Percentiles rank a stretch among this genome's conserved stretches.
Conservation (phyloP, 1,140 invertebrate genomes). For the Drosophila biarmipes region DNA sequence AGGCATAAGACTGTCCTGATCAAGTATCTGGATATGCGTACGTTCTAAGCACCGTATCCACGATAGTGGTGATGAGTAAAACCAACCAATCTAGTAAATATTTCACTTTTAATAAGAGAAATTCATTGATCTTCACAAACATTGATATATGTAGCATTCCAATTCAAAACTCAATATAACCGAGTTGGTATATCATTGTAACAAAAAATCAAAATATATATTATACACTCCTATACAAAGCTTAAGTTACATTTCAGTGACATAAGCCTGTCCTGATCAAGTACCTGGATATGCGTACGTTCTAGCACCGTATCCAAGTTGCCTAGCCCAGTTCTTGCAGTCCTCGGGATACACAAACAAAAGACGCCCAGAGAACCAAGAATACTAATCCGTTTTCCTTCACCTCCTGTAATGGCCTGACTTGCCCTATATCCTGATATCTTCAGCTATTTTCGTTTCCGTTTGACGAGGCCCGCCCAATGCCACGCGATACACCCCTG, state of each 20-base stretch:
- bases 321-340: not conserved
- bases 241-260: not conserved
- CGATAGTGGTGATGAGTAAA: too few species aligned
- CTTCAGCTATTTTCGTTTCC: slow-evolving; percentile 54
- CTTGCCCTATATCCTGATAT: slow-evolving; percentile 46
- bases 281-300: not conserved
- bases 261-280: not conserved
- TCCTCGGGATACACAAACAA: slow-evolving; percentile 12
- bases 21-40: not conserved
- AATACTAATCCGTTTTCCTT: slow-evolving; percentile 23
- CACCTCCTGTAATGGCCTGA: slow-evolving; percentile 19
- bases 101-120: too few species aligned
- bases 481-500: slow-evolving; percentile 47
- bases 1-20: not conserved
- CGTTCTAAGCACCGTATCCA: not conserved
- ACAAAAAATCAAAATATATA: too few species aligned
- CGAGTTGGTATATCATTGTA: too few species aligned
- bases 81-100: too few species aligned
- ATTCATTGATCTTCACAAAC: too few species aligned
- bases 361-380: slow-evolving; percentile 16
- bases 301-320: not conserved
- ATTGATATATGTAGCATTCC: too few species aligned
- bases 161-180: too few species aligned
- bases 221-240: too few species aligned
- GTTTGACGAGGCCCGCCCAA: slow-evolving; percentile 39